Evolutionary conservation across 2,797 vertebrate species (phyloP).

Genomic region (Xiphorhynchus erythropygius): DNA sequence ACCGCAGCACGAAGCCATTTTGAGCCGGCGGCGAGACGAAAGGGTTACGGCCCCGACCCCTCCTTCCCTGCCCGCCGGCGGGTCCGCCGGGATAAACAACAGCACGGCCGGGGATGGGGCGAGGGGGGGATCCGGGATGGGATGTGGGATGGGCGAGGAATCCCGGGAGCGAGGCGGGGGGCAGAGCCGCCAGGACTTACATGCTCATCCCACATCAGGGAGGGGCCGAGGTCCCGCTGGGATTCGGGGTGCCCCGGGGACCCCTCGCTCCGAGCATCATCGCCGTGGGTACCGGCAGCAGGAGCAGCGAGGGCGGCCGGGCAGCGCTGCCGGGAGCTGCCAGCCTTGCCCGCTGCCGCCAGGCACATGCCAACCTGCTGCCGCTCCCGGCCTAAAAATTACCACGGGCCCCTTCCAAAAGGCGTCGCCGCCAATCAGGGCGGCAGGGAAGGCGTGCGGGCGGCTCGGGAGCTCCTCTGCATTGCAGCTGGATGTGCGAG

Average conservation of each 20-base stretch:
- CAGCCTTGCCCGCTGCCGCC: not conserved
- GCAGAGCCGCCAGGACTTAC: not conserved
- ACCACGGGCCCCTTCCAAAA: not conserved
- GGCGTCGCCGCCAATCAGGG: not conserved
- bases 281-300: not conserved
- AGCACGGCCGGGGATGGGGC: not conserved
- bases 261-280: not conserved
- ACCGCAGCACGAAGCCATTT: constrained; percentile 12
- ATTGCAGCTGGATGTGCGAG: constrained; percentile 35
- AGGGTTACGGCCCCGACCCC: not conserved
- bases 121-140: not conserved
- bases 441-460: not conserved
- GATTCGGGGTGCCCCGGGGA: not conserved
- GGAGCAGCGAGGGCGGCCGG: rapidly evolving
- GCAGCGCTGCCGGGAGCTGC: not conserved
- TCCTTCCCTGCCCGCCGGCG: not conserved
- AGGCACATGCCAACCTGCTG: constrained; percentile 6
- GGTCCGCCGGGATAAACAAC: constrained; percentile 6
- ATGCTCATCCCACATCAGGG: not conserved
- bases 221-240: not conserved
- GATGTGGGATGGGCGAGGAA: not conserved
- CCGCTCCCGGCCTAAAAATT: not conserved
- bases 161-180: not conserved
- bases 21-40: not conserved
- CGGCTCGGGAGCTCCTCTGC: constrained; percentile 31